A percentile compares a stretch with the other conserved stretches of the same genome.
These are phyloP conservation scores for Pangasius djambal DNA, from an alignment of 2,797 vertebrate genomes.

Conservation along the genomic window DNA sequence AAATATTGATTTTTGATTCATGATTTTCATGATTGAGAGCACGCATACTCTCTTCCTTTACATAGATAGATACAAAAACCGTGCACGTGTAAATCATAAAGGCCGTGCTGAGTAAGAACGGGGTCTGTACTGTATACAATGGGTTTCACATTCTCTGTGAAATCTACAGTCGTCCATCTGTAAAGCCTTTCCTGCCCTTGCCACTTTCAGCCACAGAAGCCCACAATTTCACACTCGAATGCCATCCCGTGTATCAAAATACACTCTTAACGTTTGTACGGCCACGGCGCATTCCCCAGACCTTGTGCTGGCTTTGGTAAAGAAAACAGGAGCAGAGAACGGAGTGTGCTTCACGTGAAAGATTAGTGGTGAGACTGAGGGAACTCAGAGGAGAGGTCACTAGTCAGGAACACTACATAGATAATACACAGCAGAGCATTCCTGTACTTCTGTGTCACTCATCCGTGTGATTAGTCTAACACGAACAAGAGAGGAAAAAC, in stretches of 20 bases:
- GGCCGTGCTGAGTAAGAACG: not conserved
- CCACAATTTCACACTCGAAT: constrained; percentile 59
- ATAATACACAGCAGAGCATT: not conserved
- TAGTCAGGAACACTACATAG: not conserved
- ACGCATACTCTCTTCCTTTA: not conserved
- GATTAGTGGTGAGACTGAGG: constrained; percentile 21
- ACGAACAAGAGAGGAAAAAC: not conserved
- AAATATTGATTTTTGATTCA: too few species aligned
- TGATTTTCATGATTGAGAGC: not conserved
- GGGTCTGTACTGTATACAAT: not conserved
- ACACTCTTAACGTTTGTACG: constrained; percentile 38
- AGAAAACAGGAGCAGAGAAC: constrained; percentile 43
- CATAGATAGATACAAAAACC: not conserved
- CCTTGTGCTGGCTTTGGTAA: constrained; percentile 20
- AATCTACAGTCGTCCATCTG: constrained; percentile 50
- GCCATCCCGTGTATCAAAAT: constrained; percentile 39
- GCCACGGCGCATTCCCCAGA: constrained; percentile 9
- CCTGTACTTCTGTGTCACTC: not conserved
- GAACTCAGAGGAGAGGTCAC: constrained; percentile 35
- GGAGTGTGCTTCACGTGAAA: constrained; percentile 29
- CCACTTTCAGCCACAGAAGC: constrained; percentile 45
- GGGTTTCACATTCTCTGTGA: constrained; percentile 32
- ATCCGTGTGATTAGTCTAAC: constrained; percentile 17
- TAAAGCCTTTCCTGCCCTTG: constrained; percentile 48
- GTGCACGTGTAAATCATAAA: not conserved